A percentile compares a stretch with the other conserved stretches of the same genome.
Conservation (phyloP, 2,113 vertebrate genomes). For the Esox niger region DNA sequence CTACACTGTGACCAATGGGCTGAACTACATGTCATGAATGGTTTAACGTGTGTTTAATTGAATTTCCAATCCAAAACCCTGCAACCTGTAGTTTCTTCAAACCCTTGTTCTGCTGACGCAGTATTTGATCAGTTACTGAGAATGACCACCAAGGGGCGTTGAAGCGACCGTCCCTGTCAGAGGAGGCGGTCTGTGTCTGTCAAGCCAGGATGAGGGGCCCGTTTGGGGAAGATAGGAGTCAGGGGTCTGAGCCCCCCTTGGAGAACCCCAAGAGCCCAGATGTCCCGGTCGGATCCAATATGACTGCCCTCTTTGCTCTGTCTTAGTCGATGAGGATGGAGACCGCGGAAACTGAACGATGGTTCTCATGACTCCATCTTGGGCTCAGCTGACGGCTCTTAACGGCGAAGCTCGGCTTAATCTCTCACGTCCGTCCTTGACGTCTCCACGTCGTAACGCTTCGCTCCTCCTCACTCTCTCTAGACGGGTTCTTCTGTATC, state of each 20-base stretch:
- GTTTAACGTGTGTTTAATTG: not conserved
- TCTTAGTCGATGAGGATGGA: conserved; percentile 6
- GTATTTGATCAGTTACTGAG: not conserved
- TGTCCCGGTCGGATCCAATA: not conserved
- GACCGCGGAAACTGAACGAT: too few relatives aligned
- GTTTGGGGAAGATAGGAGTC: not conserved
- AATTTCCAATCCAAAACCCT: too few relatives aligned
- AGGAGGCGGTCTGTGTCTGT: not conserved
- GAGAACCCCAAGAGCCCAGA: not conserved
- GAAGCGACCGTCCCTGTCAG: not conserved
- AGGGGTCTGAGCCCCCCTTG: not conserved
- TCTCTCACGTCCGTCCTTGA: conserved; percentile 4
- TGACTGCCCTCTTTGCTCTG: not conserved
- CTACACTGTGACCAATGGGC: not conserved
- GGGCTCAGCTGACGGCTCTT: conserved; percentile 5
- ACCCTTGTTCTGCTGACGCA: not conserved
- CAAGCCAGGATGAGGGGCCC: not conserved
- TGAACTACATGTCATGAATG: not conserved
- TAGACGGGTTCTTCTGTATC: not conserved
- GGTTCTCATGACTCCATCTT: not conserved
- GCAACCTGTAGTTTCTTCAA: too few relatives aligned
- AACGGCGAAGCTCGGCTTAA: conserved; percentile 6
- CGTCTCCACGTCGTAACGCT: conserved; percentile 6
- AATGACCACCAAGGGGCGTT: conserved; percentile 20
- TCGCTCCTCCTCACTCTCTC: not conserved